These are phyloP conservation scores for Cheilosia pagana DNA, from an alignment of 2,888 invertebrate genomes.

Conservation along the genomic window DNA sequence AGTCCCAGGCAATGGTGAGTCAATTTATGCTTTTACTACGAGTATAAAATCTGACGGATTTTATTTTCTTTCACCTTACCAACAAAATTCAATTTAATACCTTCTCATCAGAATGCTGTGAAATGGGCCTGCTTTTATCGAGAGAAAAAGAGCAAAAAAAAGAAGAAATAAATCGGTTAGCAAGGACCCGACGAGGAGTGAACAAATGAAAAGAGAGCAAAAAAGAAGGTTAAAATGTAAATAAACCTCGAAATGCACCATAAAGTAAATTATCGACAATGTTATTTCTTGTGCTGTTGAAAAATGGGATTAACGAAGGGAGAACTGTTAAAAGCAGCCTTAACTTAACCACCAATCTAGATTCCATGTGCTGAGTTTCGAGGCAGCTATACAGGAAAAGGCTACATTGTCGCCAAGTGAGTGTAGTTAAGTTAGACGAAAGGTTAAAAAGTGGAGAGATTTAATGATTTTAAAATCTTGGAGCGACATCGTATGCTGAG, in stretches of 20 bases:
- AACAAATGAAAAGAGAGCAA: constrained; percentile 1
- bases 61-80: not conserved
- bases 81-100: constrained; percentile 26
- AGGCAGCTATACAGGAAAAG: constrained; percentile 8
- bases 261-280: constrained; percentile 29
- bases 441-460: no score
- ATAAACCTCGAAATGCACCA: constrained; percentile 7
- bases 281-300: not conserved
- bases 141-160: not conserved
- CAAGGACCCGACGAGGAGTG: constrained; percentile 7
- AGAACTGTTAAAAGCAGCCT: not conserved
- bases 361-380: not conserved
- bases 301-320: constrained; percentile 1
- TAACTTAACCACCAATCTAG: not conserved
- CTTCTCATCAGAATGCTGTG: not conserved
- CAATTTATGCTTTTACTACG: not conserved
- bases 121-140: not conserved
- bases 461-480: no score
- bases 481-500: no score
- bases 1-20: not conserved
- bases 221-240: not conserved
- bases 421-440: not conserved
- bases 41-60: constrained; percentile 15
- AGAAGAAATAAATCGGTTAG: constrained; percentile 2
- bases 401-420: constrained; percentile 7